These are phyloP conservation scores for Troides oblongomaculatus DNA, from an alignment of 2,888 invertebrate genomes.

Conservation along the genomic window DNA sequence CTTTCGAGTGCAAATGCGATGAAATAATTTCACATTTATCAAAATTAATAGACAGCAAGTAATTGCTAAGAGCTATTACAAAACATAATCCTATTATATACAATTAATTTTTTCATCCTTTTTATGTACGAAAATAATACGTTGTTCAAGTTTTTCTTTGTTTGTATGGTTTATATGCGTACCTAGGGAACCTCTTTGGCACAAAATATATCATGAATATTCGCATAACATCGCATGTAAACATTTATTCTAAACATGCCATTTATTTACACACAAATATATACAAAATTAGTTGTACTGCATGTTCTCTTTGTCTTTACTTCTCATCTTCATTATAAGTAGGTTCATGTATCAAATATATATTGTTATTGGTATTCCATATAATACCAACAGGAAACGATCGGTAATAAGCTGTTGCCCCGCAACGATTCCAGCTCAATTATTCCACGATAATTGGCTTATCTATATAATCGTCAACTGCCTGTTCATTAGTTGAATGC, in stretches of 20 bases:
- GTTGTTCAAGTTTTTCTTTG: constrained; percentile 11
- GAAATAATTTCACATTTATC: background rate
- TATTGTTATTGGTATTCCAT: constrained; percentile 3
- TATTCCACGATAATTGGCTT: background rate
- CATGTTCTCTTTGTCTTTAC: background rate
- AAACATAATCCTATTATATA: constrained; percentile 20
- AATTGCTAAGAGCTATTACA: constrained; percentile 16
- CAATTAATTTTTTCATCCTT: constrained; percentile 10
- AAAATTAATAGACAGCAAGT: background rate
- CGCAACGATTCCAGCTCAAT: constrained; percentile 8
- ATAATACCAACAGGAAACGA: constrained; percentile 2
- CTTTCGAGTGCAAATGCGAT: background rate
- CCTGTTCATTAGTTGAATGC: background rate
- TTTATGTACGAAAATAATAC: constrained; percentile 25
- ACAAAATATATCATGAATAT: constrained; percentile 33
- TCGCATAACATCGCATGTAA: constrained; percentile 15
- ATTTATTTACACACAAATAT: constrained; percentile 23
- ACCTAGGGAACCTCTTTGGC: constrained; percentile 36
- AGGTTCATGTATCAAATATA: constrained; percentile 2
- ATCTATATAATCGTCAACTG: background rate
- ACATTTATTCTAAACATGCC: constrained; percentile 19
- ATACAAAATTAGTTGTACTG: constrained; percentile 11
- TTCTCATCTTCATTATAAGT: background rate
- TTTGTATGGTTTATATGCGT: constrained; percentile 20
- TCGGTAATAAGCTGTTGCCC: constrained; percentile 22